These are phyloP conservation scores for Dendroctonus valens DNA, from an alignment of 1,140 invertebrate species.

Conservation along the genomic window DNA sequence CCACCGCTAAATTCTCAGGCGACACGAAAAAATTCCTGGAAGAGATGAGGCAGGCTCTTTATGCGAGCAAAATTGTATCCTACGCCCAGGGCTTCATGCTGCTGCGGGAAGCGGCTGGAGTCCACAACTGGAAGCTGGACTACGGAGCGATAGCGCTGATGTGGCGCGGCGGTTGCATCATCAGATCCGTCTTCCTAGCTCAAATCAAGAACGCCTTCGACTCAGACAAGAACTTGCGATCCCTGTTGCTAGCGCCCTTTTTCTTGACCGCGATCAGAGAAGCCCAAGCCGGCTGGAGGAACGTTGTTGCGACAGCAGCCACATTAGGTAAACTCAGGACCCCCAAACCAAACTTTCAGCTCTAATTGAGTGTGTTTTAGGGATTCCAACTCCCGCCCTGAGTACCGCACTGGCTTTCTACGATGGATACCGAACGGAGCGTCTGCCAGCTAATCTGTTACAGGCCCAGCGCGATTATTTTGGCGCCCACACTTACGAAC, in stretches of 20 bases:
- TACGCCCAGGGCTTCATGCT: slow-evolving; percentile 99
- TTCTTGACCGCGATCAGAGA: slow-evolving; percentile 83
- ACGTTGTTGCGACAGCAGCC: slow-evolving; percentile 64
- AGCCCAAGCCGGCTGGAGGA: slow-evolving; percentile 73
- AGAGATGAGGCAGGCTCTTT: slow-evolving; percentile 78
- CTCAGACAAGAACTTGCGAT: slow-evolving; percentile 84
- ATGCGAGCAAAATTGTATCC: slow-evolving; percentile 97
- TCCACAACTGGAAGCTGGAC: slow-evolving; percentile 93
- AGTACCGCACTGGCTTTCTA: slow-evolving; percentile 94
- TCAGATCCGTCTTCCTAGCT: slow-evolving; percentile 92
- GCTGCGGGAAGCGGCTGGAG: slow-evolving; percentile 87
- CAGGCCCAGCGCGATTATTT: slow-evolving; percentile 98
- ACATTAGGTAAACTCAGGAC: slow-evolving; percentile 35
- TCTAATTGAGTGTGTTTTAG: slow-evolving; percentile 54
- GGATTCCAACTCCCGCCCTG: slow-evolving; percentile 91
- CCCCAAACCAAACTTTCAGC: background rate
- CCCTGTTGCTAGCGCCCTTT: slow-evolving; percentile 93
- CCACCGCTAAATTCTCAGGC: slow-evolving; percentile 60
- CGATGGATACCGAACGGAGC: slow-evolving; percentile 77
- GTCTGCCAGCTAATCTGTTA: slow-evolving; percentile 49
- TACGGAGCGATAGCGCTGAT: slow-evolving; percentile 98
- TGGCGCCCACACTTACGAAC: slow-evolving; percentile 97
- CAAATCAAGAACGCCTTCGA: slow-evolving; percentile 97
- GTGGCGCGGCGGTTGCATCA: slow-evolving; percentile 99
- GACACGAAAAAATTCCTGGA: slow-evolving; percentile 80